Base-by-base conservation (phyloP, 2,888 invertebrate species). In the Penaeus monodon region DNA sequence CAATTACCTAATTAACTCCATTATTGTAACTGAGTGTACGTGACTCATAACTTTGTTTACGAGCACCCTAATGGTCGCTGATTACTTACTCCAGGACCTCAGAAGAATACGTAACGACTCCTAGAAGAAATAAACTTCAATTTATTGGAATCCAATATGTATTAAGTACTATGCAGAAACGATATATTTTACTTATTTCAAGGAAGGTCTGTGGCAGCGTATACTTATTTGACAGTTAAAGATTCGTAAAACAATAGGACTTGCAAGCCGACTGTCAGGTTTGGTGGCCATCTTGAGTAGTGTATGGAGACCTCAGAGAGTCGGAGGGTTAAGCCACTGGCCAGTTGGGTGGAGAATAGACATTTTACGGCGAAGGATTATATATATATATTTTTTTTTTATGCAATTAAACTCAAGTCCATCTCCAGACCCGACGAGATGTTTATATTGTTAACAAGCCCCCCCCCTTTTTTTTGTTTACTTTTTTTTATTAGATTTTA, bases 1-100 rank as follows among this genome's bases (percentile, higher is more conserved):
- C 85, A 81, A 86, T 86, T 86, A 86, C 85, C 85, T 86, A 74
- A 86, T 86, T 86, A 86, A 86, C 81, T 86, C 85, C 74, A 86
- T 86, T 86, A 86, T 86, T 81, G 85, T 86, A 81, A 86, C 85
- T 74, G 81, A 81, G 81, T 65, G 85, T 81, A 86, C 81, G 81
- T 76, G 85, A 76, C 79, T 76, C 81, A 73, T 86, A 86, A 86
- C 85, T 78, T 76, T 80, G 66, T 86, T 86, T 86, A 86, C 74
- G 80, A 66, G 20, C 76, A 44, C 29, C 63, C 85, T 86, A 86
- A 86, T 86, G 81, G 81, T 33, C 33, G 33, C 85, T 86, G 80
- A 86, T 86, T 86, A 81, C 85, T 86, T 80, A 86, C 85, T 86
- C 68, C 27, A 76, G 65, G 81, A 27, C 85, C 76, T 63, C 33